phyloP scores from a whole-genome alignment of 2,888 invertebrate species.

The Tetranychus piercei region DNA sequence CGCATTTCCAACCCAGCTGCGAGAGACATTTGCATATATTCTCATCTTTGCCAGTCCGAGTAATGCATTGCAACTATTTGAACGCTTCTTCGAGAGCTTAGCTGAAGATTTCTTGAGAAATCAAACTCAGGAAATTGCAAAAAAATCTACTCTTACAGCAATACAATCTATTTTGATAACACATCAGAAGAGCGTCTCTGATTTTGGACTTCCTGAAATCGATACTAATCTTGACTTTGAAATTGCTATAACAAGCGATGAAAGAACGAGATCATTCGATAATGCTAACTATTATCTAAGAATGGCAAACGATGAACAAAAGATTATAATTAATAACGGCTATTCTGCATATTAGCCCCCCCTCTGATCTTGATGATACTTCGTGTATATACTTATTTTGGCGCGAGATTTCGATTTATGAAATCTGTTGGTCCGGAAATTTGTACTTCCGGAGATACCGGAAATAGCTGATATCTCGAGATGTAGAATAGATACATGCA shows the following conservation, averaged over 20 bases:
- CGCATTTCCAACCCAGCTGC: slow-evolving; percentile 22
- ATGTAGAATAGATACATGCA: no score
- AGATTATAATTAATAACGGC: background rate
- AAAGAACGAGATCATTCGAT: background rate
- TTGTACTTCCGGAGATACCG: no score
- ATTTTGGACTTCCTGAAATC: no score
- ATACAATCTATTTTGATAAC: no score
- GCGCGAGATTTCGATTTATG: no score
- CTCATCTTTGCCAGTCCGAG: slow-evolving; percentile 19
- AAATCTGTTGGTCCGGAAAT: no score
- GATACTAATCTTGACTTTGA: background rate
- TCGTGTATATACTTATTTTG: no score
- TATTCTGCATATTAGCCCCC: no score
- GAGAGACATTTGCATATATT: slow-evolving; percentile 25
- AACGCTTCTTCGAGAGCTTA: slow-evolving; percentile 11
- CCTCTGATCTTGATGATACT: no score
- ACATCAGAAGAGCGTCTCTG: no score
- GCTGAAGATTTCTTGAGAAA: slow-evolving; percentile 9
- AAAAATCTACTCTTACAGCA: background rate
- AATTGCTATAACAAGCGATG: background rate
- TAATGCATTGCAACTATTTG: slow-evolving; percentile 23
- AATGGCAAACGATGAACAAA: background rate
- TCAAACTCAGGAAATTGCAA: background rate
- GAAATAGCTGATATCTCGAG: no score
- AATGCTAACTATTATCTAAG: background rate